Percentiles rank a stretch among this genome's conserved stretches.
Evolutionary conservation across 2,888 invertebrate species (phyloP).

Genomic region (Lithophane semibrunnea): DNA sequence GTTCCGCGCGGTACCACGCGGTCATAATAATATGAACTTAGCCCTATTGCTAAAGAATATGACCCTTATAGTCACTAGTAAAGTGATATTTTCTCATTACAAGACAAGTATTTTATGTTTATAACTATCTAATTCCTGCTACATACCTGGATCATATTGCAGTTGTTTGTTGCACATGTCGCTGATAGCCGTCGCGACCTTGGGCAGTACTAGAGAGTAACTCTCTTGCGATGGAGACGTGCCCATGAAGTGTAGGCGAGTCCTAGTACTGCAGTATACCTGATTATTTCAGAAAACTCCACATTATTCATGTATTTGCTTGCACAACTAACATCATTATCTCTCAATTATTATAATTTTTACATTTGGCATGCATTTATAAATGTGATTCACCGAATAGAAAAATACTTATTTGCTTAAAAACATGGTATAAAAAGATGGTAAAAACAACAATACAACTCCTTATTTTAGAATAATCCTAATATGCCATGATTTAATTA

Average conservation of each 20-base stretch:
- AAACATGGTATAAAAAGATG: too few relatives aligned
- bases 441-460: too few relatives aligned
- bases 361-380: not conserved
- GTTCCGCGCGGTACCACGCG: too few relatives aligned
- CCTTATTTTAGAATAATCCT: too few relatives aligned
- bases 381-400: not conserved
- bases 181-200: slow-evolving; percentile 73
- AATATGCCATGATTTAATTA: too few relatives aligned
- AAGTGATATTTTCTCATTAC: too few relatives aligned
- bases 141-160: slow-evolving; percentile 81
- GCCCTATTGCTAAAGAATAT: not conserved
- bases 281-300: slow-evolving; percentile 53
- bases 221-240: slow-evolving; percentile 60
- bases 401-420: too few relatives aligned
- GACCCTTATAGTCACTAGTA: too few relatives aligned
- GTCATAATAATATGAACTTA: too few relatives aligned
- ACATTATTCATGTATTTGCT: not conserved
- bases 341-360: not conserved
- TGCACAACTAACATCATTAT: not conserved
- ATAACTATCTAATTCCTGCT: not conserved
- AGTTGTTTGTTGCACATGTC: slow-evolving; percentile 77
- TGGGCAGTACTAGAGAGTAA: slow-evolving; percentile 69
- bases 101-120: too few relatives aligned
- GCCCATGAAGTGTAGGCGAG: slow-evolving; percentile 75
- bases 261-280: slow-evolving; percentile 77